Conservation (phyloP, 2,113 vertebrate genomes). For the Gallinago jamesoni region DNA sequence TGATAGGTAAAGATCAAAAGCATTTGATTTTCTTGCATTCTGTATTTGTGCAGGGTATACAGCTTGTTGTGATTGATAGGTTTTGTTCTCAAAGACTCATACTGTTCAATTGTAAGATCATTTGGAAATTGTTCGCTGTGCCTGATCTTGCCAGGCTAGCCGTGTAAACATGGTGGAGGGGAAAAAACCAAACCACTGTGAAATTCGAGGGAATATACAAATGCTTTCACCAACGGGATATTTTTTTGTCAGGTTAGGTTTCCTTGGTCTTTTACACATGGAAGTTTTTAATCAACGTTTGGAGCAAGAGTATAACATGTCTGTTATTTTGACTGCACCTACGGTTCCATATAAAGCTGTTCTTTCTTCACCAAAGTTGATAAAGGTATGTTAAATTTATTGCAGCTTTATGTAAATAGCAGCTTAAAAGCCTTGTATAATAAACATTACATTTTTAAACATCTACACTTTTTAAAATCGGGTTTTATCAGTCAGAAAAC, state of each 20-base stretch:
- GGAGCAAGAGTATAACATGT: constrained; percentile 95
- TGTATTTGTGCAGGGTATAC: background rate
- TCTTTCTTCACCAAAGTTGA: constrained; percentile 90
- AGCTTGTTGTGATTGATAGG: background rate
- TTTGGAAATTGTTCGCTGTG: background rate
- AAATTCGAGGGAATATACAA: background rate
- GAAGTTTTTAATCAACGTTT: constrained; percentile 98
- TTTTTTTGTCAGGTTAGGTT: constrained; percentile 83
- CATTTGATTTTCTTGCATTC: background rate
- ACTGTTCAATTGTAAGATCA: background rate
- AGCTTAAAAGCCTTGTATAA: background rate
- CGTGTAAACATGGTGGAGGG: background rate
- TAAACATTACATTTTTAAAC: background rate
- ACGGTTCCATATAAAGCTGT: constrained; percentile 95
- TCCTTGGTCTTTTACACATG: constrained; percentile 96
- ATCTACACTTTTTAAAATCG: background rate
- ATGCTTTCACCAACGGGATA: background rate
- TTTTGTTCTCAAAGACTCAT: background rate
- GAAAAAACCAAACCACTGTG: background rate
- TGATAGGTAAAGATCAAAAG: background rate
- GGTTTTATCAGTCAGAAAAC: background rate
- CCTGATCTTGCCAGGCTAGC: background rate
- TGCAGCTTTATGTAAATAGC: background rate
- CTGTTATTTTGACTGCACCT: constrained; percentile 91
- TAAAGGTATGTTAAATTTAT: constrained; percentile 81